Evolutionary conservation across 2,888 invertebrate species (phyloP), one percentile per base, ranked within the genome.

Genomic region (Sisyra terminalis): DNA sequence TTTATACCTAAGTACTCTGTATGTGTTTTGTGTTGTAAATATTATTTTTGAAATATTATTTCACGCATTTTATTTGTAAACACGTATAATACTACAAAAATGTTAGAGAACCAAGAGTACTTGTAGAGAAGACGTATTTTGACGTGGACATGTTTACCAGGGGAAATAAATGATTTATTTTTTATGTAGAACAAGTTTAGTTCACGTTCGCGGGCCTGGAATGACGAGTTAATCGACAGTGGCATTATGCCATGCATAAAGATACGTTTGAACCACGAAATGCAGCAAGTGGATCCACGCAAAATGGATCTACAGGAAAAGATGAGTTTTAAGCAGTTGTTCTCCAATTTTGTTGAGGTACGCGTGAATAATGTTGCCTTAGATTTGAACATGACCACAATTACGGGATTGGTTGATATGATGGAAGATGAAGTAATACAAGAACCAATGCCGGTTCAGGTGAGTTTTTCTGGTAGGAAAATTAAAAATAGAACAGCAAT

Each of bases 361-460:
- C 69, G 71, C 16, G 69, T 82, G 0, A 65, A 67, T 9, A 79
- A 85, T 51, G 63, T 86, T 40, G 67, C 65, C 43, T 59, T 87
- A 49, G 69, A 73, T 10, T 66, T 89, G 42, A 78, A 80, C 40
- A 83, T 85, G 79, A 86, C 85, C 55, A 85, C 86, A 0, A 71
- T 88, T 1, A 72, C 80, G 29, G 87, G 85, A 9, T 63, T 93
- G 10, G 72, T 80, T 0, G 90, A 89, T 60, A 72, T 93, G 48
- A 68, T 83, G 1, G 92, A 92, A 57, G 92, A 93, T 60, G 92
- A 93, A 64, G 72, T 86, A 30, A 69, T 84, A 16, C 75, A 75
- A 2, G 73, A 78, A 44, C 83, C 88, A 0, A 73, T 90, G 62
- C 89, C 90, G 3, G 66, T 89, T 54, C 75, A 85, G 69, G 86